Percentiles rank a stretch among this genome's conserved stretches.
These are phyloP conservation scores for Diachasma alloeum DNA, from an alignment of 1,140 invertebrate genomes.

Conservation along the genomic window DNA sequence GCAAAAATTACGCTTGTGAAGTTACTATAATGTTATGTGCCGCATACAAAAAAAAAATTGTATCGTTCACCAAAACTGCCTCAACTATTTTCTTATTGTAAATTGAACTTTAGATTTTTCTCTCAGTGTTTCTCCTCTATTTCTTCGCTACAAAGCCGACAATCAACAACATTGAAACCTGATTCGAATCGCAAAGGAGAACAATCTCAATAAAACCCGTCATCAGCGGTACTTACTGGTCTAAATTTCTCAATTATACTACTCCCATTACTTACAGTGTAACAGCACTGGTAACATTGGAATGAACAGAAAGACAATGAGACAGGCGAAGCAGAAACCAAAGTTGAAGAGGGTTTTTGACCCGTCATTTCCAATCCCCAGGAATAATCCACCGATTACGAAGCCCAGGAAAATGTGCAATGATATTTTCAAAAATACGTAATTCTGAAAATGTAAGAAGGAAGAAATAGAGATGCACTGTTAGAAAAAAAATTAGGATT, in stretches of 20 bases:
- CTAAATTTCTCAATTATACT: too few relatives aligned
- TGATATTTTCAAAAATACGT: constrained; percentile 73
- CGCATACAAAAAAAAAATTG: too few relatives aligned
- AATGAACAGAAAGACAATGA: constrained; percentile 80
- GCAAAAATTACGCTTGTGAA: too few relatives aligned
- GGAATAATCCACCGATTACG: constrained; percentile 75
- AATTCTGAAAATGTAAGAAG: constrained; percentile 69
- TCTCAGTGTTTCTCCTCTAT: background rate
- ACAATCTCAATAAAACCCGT: background rate
- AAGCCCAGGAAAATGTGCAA: constrained; percentile 76
- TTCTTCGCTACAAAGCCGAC: background rate
- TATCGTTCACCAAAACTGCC: too few relatives aligned
- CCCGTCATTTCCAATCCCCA: constrained; percentile 77
- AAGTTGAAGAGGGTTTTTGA: constrained; percentile 84
- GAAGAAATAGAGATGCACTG: too few relatives aligned
- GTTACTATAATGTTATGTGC: too few relatives aligned
- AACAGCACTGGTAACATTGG: constrained; percentile 82
- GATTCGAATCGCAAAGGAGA: background rate
- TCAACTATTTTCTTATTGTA: too few relatives aligned
- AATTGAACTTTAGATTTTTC: too few relatives aligned
- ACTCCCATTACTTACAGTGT: constrained; percentile 71
- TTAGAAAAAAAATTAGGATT: too few relatives aligned
- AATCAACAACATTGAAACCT: background rate
- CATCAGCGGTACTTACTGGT: too few relatives aligned
- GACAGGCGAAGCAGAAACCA: constrained; percentile 80